phyloP scores from a whole-genome alignment of 2,888 invertebrate species.

The Platerodrilus igneus region DNA sequence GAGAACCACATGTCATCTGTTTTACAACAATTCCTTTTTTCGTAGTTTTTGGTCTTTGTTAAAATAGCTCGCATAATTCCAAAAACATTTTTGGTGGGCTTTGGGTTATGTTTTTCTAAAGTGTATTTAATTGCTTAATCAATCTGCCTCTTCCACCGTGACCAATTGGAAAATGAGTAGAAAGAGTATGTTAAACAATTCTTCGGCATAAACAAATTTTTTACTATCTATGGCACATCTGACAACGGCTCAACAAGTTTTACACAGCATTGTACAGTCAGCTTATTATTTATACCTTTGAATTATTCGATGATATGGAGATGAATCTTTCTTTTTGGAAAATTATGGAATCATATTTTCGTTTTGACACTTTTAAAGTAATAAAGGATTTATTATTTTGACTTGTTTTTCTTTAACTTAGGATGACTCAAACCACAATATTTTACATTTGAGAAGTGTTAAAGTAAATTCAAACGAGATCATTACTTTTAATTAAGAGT shows the following conservation, averaged over 20 bases:
- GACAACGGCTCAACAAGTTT: constrained; percentile 1
- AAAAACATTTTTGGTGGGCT: constrained; percentile 1
- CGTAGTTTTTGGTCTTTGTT: constrained; percentile 1
- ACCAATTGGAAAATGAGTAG: too few species aligned
- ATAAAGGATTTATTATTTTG: too few species aligned
- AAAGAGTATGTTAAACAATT: background rate
- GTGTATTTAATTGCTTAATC: constrained; percentile 1
- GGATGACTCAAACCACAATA: too few species aligned
- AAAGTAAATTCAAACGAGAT: too few species aligned
- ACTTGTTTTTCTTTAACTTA: too few species aligned
- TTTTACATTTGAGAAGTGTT: too few species aligned
- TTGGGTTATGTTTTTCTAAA: constrained; percentile 3
- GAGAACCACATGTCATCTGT: constrained; percentile 2
- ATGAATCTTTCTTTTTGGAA: too few species aligned
- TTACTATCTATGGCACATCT: background rate
- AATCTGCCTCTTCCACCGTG: too few species aligned
- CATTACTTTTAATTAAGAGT: too few species aligned
- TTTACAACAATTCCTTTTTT: constrained; percentile 2
- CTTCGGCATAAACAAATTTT: background rate
- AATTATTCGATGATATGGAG: background rate
- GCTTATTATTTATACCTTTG: background rate
- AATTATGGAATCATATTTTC: background rate
- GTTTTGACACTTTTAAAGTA: background rate
- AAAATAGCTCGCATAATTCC: background rate
- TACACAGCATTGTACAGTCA: constrained; percentile 2